A percentile compares a stretch with the other conserved stretches of the same genome.
These are phyloP conservation scores for Strongylocentrotus purpuratus DNA, from an alignment of 35 echinoderm and acorn worm species.

Conservation along the genomic window DNA sequence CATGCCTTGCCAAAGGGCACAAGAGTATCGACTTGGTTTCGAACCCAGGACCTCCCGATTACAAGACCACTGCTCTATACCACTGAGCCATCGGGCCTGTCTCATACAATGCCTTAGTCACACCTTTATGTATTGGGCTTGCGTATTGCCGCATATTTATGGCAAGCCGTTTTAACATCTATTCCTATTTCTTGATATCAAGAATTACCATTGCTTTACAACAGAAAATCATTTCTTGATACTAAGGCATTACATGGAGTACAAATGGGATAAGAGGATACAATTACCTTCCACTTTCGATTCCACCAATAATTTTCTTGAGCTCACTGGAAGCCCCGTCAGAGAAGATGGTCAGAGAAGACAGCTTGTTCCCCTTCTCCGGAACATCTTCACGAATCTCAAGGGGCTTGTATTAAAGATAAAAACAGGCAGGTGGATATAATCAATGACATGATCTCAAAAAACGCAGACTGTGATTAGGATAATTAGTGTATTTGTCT, in stretches of 20 bases:
- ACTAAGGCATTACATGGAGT: background rate
- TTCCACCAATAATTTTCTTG: slow-evolving; percentile 50
- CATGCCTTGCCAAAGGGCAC: no score
- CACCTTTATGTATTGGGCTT: no score
- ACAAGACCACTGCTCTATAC: background rate
- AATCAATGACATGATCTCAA: background rate
- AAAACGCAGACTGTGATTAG: background rate
- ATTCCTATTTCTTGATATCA: no score
- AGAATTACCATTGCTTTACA: no score
- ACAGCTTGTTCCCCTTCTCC: slow-evolving; percentile 49
- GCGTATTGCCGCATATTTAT: no score
- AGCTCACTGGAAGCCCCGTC: slow-evolving; percentile 19
- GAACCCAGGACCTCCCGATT: background rate
- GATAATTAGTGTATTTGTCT: background rate
- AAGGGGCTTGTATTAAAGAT: slow-evolving; percentile 65
- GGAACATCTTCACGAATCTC: slow-evolving; percentile 77
- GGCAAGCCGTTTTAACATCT: no score
- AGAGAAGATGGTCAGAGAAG: slow-evolving; percentile 57
- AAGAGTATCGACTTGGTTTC: no score
- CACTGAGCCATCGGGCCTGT: background rate
- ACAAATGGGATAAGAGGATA: background rate
- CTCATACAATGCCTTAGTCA: background rate
- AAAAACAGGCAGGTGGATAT: background rate
- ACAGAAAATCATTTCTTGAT: no score
- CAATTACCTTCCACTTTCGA: slow-evolving; percentile 92